These are phyloP conservation scores for Phocoena phocoena DNA, from an alignment of 2,113 vertebrate genomes.

Conservation along the genomic window DNA sequence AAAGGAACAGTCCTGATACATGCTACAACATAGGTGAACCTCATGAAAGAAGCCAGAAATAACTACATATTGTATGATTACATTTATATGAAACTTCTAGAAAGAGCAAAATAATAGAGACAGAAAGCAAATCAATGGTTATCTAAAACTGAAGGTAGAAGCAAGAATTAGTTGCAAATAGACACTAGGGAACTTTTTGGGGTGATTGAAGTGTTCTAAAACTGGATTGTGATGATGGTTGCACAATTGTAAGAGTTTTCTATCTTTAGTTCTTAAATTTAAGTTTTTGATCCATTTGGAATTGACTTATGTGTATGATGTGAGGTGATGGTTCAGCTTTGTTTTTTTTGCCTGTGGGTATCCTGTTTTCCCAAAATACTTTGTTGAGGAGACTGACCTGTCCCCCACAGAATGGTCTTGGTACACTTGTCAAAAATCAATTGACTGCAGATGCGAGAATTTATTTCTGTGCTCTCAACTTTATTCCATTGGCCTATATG, in stretches of 20 bases:
- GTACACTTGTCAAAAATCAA: background rate
- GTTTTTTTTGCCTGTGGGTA: background rate
- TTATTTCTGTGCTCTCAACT: background rate
- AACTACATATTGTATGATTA: background rate
- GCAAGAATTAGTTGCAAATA: background rate
- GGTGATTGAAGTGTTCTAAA: background rate
- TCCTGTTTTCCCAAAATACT: background rate
- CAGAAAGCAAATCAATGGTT: background rate
- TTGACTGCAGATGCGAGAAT: background rate
- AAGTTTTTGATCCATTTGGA: background rate
- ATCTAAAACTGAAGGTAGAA: background rate
- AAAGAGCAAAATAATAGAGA: background rate
- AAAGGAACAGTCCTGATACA: background rate
- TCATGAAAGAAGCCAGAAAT: background rate
- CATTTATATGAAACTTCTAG: background rate
- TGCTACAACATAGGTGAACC: background rate
- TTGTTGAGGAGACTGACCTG: background rate
- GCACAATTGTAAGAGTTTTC: background rate
- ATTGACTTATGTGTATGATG: background rate
- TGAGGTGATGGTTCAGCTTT: background rate
- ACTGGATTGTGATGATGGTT: background rate
- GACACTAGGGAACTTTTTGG: background rate
- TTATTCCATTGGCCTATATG: background rate
- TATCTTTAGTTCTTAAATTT: background rate
- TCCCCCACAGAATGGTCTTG: background rate